phyloP scores from a whole-genome alignment of 2,797 vertebrate genomes.

The Karalla daura region DNA sequence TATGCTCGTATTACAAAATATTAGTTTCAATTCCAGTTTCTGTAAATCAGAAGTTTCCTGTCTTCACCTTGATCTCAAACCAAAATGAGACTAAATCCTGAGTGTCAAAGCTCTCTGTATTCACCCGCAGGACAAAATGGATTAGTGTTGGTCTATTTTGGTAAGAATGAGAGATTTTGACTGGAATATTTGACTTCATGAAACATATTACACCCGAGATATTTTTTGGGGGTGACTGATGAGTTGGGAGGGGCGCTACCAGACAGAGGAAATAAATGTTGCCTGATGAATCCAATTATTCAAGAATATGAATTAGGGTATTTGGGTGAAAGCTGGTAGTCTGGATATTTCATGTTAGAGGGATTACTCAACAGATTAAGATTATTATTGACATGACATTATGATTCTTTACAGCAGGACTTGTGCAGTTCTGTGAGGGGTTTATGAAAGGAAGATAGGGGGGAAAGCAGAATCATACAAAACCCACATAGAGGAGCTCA shows the following conservation, averaged over 20 bases:
- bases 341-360: conserved; percentile 9
- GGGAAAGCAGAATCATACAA: conserved; percentile 6
- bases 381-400: conserved; percentile 52
- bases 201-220: conserved; percentile 6
- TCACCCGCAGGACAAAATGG: conserved; percentile 38
- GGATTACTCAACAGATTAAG: conserved; percentile 50
- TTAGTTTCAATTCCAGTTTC: conserved; percentile 10
- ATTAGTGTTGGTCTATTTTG: conserved; percentile 35
- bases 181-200: conserved; percentile 28
- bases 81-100: conserved; percentile 18
- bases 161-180: conserved; percentile 24
- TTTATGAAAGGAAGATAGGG: conserved; percentile 5
- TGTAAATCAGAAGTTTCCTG: conserved; percentile 8
- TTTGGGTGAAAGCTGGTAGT: conserved; percentile 8
- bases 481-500: neutral
- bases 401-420: conserved; percentile 28
- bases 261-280: neutral
- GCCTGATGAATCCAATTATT: conserved; percentile 12
- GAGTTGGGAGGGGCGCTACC: neutral
- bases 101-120: conserved; percentile 22
- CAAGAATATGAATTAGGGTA: conserved; percentile 4
- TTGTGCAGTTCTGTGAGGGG: conserved; percentile 23
- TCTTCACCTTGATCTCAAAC: neutral
- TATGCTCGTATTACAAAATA: neutral
- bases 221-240: neutral